Evolutionary conservation across 2,797 vertebrate species (phyloP), one percentile per base, ranked within the genome.

Genomic region (Ateles fusciceps): DNA sequence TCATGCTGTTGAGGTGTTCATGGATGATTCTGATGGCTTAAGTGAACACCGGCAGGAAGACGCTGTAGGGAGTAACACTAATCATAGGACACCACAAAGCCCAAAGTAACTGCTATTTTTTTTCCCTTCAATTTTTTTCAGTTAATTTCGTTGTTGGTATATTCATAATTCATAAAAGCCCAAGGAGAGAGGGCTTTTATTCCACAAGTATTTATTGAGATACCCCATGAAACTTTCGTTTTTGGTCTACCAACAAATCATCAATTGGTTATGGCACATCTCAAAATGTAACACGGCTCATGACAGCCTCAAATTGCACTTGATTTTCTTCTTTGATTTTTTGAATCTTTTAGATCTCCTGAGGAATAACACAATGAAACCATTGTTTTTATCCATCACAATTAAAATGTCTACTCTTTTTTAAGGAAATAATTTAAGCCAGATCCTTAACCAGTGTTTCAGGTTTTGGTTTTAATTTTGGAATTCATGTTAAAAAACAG

Each of bases 11-110:
- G 4, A 72, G 59, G 57, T 78, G 59, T 74, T 76, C 36, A 36
- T 11, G 36, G 17, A 28, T 85, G 75, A 91, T 83, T 91, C 57
- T 96, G 81, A 92, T 84, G 61, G 7, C 42, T 75, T 95, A 96
- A 93, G 79, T 75, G 89, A 93, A 46, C 68, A 93, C 44, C 5
- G 9, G 48, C 71, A 85, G 50, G n/a, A 39, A 36, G 22, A 21
- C 10, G 74, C 59, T 30, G 12, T 1, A 75, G 48, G 50, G 33
- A 76, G 36, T 75, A 79, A 22, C 24, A 8, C 15, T 46, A 89
- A 85, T 85, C n/a, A 50, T 2, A 85, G 59, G 19, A 90, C 26
- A 42, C 21, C 68, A 44, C 14, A 81, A 57, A 64, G 33, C 28
- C 15, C n/a, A 24, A 86, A 59, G 28, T 57, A 44, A 44, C 9